Evolutionary conservation across 2,113 vertebrate genomes (phyloP).

Genomic region (Riparia riparia): DNA sequence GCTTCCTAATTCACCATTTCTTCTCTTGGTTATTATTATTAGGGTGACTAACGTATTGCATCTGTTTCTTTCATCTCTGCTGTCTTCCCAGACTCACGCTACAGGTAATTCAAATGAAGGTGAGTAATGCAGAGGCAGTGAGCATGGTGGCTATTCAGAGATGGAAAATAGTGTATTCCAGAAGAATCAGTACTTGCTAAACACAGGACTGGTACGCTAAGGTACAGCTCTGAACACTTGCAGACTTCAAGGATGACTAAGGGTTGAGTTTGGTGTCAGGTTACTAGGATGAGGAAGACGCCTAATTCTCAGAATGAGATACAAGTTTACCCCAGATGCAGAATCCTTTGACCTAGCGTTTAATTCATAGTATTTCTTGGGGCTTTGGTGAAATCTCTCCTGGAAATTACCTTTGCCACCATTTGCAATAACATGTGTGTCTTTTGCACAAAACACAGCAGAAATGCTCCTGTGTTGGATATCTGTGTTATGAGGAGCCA

Average conservation of each 20-base stretch:
- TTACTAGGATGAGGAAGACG: fast-evolving
- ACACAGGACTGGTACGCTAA: not conserved
- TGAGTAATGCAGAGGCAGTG: not conserved
- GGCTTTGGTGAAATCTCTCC: not conserved
- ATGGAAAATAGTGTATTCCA: not conserved
- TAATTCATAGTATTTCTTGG: not conserved
- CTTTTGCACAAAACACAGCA: not conserved
- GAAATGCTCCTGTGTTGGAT: fast-evolving
- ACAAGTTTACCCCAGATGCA: not conserved
- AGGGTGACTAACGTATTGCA: not conserved
- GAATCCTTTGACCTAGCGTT: not conserved
- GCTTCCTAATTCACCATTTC: not conserved
- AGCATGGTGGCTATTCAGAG: not conserved
- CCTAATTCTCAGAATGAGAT: not conserved
- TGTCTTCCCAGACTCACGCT: not conserved
- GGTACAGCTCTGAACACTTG: not conserved
- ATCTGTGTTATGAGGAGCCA: not conserved
- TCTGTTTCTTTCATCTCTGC: not conserved
- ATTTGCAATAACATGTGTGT: fast-evolving
- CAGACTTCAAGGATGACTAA: not conserved
- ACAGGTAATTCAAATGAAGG: not conserved
- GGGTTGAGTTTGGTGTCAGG: not conserved
- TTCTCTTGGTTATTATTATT: not conserved
- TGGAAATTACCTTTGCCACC: not conserved
- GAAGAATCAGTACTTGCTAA: not conserved